Percentiles rank a stretch among this genome's conserved stretches.
phyloP scores from a whole-genome alignment of 2,113 vertebrate species.

The Motacilla alba region DNA sequence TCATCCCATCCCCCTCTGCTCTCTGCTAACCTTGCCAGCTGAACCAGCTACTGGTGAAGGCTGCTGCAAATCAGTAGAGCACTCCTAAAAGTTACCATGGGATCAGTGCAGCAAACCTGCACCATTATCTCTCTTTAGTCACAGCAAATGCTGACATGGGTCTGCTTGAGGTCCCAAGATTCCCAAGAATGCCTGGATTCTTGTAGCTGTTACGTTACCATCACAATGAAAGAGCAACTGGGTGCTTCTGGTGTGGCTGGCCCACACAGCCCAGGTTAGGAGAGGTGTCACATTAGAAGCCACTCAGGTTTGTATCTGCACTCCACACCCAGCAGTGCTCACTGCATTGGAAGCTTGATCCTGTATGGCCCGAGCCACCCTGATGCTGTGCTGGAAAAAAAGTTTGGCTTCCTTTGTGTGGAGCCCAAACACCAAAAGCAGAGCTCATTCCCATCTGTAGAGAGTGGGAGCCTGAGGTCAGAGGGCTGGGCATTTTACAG shows the following conservation, averaged over 20 bases:
- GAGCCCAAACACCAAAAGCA: background rate
- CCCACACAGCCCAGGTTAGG: background rate
- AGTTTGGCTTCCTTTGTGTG: background rate
- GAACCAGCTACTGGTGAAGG: background rate
- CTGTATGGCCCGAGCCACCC: background rate
- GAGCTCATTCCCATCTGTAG: background rate
- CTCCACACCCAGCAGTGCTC: background rate
- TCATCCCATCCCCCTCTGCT: background rate
- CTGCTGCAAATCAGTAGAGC: background rate
- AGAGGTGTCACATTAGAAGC: background rate
- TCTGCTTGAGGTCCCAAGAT: background rate
- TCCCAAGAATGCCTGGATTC: background rate
- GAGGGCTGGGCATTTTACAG: background rate
- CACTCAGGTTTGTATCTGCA: background rate
- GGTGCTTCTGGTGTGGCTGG: background rate
- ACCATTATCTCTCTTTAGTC: background rate
- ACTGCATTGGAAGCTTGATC: background rate
- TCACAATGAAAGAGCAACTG: background rate
- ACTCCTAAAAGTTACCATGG: background rate
- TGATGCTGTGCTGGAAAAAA: background rate
- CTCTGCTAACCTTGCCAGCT: background rate
- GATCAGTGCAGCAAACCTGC: background rate
- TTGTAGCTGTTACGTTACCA: accelerated
- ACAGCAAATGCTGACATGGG: background rate
- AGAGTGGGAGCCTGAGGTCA: background rate